A percentile compares a stretch with the other conserved stretches of the same genome.
Conservation (phyloP, 2,888 invertebrate genomes). For the Cryptocephalus moraei region DNA sequence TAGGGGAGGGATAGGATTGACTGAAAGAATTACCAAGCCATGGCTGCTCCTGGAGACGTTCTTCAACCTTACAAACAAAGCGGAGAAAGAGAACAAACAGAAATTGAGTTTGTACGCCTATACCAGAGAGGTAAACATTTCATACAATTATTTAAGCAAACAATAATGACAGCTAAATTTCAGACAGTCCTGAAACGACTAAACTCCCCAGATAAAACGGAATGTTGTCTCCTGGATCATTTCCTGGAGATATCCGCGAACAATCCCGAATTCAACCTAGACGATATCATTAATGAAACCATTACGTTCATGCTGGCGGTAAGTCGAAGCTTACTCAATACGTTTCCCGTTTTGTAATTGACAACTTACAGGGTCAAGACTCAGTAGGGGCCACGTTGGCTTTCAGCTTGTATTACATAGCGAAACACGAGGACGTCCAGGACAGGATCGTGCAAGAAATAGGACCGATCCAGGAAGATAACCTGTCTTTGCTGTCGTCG, state of each 20-base stretch:
- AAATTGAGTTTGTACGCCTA: slow-evolving; percentile 40
- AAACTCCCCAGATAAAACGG: slow-evolving; percentile 40
- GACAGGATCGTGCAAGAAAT: slow-evolving; percentile 41
- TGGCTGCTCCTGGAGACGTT: slow-evolving; percentile 48
- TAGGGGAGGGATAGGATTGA: slow-evolving; percentile 44
- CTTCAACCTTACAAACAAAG: slow-evolving; percentile 43
- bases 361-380: slow-evolving; percentile 43
- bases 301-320: slow-evolving; percentile 54
- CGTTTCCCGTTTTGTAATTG: neutral
- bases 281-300: slow-evolving; percentile 49
- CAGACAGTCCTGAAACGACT: slow-evolving; percentile 26
- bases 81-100: slow-evolving; percentile 43
- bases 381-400: slow-evolving; percentile 49
- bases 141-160: neutral
- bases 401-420: slow-evolving; percentile 45
- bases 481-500: slow-evolving; percentile 39
- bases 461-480: slow-evolving; percentile 33
- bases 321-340: slow-evolving; percentile 14
- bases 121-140: slow-evolving; percentile 33
- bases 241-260: slow-evolving; percentile 44
- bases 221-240: slow-evolving; percentile 38
- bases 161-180: slow-evolving; percentile 2
- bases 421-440: slow-evolving; percentile 44
- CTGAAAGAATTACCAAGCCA: slow-evolving; percentile 43
- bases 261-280: slow-evolving; percentile 41